Conservation (phyloP, 1,140 invertebrate species). For the Drosophila nigrodunni region DNA sequence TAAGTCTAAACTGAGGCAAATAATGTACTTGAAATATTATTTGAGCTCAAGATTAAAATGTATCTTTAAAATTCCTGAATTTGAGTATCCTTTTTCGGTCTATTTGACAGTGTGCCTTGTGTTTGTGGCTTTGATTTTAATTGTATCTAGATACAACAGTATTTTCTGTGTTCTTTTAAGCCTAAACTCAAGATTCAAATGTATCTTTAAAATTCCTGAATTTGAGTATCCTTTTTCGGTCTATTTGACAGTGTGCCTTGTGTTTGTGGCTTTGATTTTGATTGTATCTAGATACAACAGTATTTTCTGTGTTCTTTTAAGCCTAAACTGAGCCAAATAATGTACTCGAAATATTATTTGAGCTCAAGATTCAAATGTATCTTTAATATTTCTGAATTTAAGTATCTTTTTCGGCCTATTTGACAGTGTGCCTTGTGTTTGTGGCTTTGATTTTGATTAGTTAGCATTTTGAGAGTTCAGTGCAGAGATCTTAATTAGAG, state of each 20-base stretch:
- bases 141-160: conserved; percentile 14
- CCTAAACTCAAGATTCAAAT: no score
- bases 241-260: neutral
- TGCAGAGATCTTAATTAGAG: conserved; percentile 79
- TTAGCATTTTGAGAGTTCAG: conserved; percentile 50
- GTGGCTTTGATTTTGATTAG: conserved; percentile 63
- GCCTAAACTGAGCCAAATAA: neutral
- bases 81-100: neutral
- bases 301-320: neutral
- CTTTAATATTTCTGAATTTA: neutral
- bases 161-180: neutral
- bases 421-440: conserved; percentile 1
- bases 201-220: neutral
- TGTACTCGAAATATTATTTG: neutral
- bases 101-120: conserved; percentile 1
- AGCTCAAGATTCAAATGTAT: conserved; percentile 1
- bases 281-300: conserved; percentile 26
- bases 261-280: conserved; percentile 44
- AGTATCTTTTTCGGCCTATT: neutral
- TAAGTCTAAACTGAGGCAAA: neutral
- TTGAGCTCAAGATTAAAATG: neutral
- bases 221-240: neutral
- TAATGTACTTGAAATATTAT: neutral
- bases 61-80: neutral
- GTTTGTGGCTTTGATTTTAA: conserved; percentile 47